phyloP scores from a whole-genome alignment of 2,888 invertebrate genomes.

The Lycocerus yunnanus region DNA sequence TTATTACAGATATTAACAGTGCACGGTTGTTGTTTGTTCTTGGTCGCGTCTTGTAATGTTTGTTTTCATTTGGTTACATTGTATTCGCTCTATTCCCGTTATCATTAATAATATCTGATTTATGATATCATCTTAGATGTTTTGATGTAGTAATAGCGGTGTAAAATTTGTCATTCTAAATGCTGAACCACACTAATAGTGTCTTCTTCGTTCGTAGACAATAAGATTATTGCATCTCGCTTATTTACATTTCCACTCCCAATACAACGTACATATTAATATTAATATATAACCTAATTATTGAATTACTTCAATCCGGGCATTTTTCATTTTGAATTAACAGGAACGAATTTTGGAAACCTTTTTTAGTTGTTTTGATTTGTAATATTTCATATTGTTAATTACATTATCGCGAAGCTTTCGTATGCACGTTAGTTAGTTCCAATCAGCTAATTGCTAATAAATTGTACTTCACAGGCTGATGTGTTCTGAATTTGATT shows the following conservation, averaged over 20 bases:
- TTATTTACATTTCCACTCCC: not conserved
- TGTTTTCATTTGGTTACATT: conserved; percentile 38
- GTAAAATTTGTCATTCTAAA: conserved; percentile 43
- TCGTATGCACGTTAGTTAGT: conserved; percentile 39
- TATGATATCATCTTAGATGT: conserved; percentile 44
- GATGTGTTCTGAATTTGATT: conserved; percentile 44
- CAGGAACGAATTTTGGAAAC: not conserved
- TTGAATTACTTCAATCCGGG: not conserved
- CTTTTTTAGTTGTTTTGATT: not conserved
- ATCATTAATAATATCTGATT: conserved; percentile 48
- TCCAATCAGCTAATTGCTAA: conserved; percentile 53
- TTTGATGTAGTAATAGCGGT: conserved; percentile 46
- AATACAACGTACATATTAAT: not conserved
- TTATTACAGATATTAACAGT: conserved; percentile 45
- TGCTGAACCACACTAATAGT: not conserved
- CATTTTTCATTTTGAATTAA: not conserved
- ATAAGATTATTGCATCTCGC: not conserved
- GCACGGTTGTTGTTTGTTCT: conserved; percentile 45
- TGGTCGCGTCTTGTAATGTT: conserved; percentile 47
- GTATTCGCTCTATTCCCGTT: conserved; percentile 39
- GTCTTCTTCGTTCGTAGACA: not conserved
- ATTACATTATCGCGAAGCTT: conserved; percentile 46
- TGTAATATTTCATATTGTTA: conserved; percentile 47
- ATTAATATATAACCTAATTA: not conserved
- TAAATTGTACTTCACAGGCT: conserved; percentile 46